A percentile compares a stretch with the other conserved stretches of the same genome.
Conservation (phyloP, 2,797 vertebrate species). For the Pachyuromys duprasi region DNA sequence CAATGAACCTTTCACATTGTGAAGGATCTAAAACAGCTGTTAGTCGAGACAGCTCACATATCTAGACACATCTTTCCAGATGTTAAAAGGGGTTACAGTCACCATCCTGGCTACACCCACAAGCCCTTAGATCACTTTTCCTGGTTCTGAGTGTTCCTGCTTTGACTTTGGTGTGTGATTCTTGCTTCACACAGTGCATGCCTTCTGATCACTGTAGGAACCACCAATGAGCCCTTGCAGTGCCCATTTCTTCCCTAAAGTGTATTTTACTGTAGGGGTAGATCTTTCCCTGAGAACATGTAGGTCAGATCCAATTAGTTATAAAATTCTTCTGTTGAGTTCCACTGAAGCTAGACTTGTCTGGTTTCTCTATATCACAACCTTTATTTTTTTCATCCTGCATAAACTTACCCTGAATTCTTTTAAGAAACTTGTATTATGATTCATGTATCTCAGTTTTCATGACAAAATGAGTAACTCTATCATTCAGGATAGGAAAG, state of each 20-base stretch:
- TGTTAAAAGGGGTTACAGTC: background rate
- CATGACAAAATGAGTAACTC: background rate
- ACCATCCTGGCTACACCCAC: accelerated
- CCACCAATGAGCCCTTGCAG: accelerated
- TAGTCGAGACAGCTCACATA: background rate
- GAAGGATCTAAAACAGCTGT: background rate
- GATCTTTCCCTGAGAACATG: background rate
- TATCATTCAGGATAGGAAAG: background rate
- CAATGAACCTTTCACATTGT: background rate
- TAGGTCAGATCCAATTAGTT: accelerated
- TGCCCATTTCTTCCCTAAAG: background rate
- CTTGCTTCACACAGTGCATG: background rate
- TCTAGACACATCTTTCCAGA: background rate
- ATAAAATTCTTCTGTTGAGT: background rate
- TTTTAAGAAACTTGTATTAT: background rate
- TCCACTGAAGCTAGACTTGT: background rate
- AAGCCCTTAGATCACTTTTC: background rate
- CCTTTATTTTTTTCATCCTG: background rate
- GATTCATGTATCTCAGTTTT: background rate
- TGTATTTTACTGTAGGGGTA: background rate
- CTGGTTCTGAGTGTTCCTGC: background rate
- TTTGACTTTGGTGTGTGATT: background rate
- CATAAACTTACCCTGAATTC: background rate
- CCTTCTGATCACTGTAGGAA: background rate
- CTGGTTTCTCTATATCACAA: background rate